Evolutionary conservation across 2,888 invertebrate genomes (phyloP), one percentile per base, ranked within the genome.

Genomic region (Ephialtes manifestator): DNA sequence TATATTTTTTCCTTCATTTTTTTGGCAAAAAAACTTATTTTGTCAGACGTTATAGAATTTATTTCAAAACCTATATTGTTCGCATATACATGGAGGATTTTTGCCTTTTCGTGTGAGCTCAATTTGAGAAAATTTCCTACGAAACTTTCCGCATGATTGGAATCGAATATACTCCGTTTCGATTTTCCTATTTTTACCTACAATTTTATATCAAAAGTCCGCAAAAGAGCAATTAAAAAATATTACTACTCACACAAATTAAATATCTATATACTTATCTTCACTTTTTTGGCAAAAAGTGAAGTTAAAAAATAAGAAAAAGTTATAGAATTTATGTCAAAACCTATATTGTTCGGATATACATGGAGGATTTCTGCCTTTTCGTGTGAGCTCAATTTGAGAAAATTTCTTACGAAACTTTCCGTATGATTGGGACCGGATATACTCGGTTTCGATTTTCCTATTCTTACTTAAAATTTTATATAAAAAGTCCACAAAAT

Each of bases 361-460:
- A 18, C 35, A 13, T 11, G 35, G 18, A n/a, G 10, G 20, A 65
- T 65, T 60, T 60, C 39, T 18, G 10, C 13, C 39, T 72, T 28
- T 15, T 18, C 58, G 24, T 5, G 43, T 39, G 48, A 4, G 65
- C 51, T 43, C 15, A 5, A 70, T 79, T 13, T 20, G 46, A 28
- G 46, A 18, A 72, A 72, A 84, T 70, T 75, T n/a, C 51, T 60
- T 67, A 24, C 13, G 53, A 65, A 84, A 74, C 60, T 74, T 83
- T 83, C 67, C 28, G 4, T 10, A 46, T 68, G 28, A 15, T 24
- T 55, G 60, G 46, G 3, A 63, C 48, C 46, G 74, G 18, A 63
- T 46, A 63, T 18, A 46, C 46, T 13, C 5, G 28, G 24, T 24
- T 24, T 2, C 24, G 24, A 24, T 24, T 24, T 24, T 24, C 24